phyloP scores from a whole-genome alignment of 2,888 invertebrate genomes.

The Fragum fragum region DNA sequence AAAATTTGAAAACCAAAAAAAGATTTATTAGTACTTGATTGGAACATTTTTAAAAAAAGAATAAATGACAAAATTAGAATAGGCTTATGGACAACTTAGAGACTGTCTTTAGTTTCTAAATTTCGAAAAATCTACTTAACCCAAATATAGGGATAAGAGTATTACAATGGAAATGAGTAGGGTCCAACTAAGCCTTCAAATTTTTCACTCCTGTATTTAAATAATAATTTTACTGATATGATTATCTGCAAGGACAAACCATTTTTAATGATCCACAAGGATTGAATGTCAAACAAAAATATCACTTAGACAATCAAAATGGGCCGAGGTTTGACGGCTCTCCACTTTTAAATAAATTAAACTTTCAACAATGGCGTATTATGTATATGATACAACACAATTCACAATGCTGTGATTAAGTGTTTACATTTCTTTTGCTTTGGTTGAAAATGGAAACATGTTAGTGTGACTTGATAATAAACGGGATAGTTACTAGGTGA shows the following conservation, averaged over 20 bases:
- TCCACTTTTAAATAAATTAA: constrained; percentile 28
- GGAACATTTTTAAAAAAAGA: too few species aligned
- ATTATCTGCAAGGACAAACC: constrained; percentile 58
- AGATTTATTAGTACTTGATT: too few species aligned
- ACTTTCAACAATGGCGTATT: constrained; percentile 22
- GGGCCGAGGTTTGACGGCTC: constrained; percentile 46
- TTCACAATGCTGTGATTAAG: constrained; percentile 31
- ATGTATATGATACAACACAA: constrained; percentile 29
- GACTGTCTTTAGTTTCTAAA: too few species aligned
- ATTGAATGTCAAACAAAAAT: constrained; percentile 42
- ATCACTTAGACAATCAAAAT: constrained; percentile 58
- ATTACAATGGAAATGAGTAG: not conserved
- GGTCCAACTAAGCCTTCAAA: not conserved
- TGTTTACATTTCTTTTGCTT: constrained; percentile 25
- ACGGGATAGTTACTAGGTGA: not conserved
- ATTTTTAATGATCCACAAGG: constrained; percentile 24
- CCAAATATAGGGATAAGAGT: too few species aligned
- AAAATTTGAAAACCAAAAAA: too few species aligned
- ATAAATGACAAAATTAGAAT: too few species aligned
- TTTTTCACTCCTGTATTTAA: not conserved
- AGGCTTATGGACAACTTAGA: too few species aligned
- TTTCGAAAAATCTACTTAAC: too few species aligned
- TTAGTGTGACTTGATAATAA: not conserved
- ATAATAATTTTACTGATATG: constrained; percentile 36
- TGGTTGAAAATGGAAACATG: constrained; percentile 5